Percentiles rank a stretch among this genome's conserved stretches.
phyloP scores from a whole-genome alignment of 2,113 vertebrate species.

The Pluvianellus socialis region DNA sequence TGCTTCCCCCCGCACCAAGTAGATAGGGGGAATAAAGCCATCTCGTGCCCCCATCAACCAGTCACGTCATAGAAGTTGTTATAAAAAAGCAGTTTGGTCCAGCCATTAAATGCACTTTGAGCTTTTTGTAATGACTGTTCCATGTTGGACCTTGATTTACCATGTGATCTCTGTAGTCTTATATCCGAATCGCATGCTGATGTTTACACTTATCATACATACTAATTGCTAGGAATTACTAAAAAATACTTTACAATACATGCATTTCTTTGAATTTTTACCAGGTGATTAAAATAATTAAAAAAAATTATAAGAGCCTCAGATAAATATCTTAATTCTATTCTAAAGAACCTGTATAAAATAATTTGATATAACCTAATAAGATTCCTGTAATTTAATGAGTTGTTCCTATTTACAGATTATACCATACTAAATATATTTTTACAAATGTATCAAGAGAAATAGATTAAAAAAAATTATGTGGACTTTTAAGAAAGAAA shows the following conservation, averaged over 20 bases:
- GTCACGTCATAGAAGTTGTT: too few relatives aligned
- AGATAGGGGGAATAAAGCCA: not conserved
- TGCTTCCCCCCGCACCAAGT: rapidly evolving
- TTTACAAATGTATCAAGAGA: not conserved
- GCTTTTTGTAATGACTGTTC: not conserved
- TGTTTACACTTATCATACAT: not conserved
- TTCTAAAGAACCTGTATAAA: not conserved
- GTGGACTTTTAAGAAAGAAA: not conserved
- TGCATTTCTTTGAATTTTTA: not conserved
- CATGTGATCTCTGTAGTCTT: not conserved
- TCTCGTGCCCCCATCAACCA: not conserved
- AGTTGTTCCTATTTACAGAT: not conserved
- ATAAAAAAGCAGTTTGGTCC: not conserved
- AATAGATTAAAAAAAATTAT: not conserved
- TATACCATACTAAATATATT: not conserved
- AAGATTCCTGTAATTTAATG: not conserved
- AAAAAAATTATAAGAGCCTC: not conserved
- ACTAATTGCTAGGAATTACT: not conserved
- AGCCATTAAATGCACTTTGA: not conserved
- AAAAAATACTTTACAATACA: not conserved
- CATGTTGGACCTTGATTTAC: not conserved
- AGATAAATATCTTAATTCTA: not conserved
- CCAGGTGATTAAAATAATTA: not conserved
- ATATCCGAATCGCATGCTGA: not conserved
- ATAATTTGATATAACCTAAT: not conserved